Base-by-base conservation (phyloP, 1,140 invertebrate species). In the Lepidostoma basale region DNA sequence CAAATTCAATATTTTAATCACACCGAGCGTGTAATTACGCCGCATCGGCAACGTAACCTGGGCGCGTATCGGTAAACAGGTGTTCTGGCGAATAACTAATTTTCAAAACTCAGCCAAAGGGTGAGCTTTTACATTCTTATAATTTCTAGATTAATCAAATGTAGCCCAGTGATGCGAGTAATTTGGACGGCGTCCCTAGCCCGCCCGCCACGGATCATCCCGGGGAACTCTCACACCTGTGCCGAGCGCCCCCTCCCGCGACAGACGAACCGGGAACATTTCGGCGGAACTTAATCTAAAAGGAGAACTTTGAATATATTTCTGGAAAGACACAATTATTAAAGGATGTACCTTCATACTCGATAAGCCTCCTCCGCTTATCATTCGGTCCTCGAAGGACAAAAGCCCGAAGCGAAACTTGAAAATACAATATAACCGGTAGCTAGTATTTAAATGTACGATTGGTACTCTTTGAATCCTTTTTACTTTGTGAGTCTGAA, bases 111-210 rank as follows among this genome's bases (percentile, higher is more conserved):
- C 30, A n/a, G 22, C 54, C 18, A 33, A 59, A 26, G 33, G 69
- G 69, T 60, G 59, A 60, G 49, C 36, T 71, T 68, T 71, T 67
- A 71, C 69, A 71, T 71, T 71, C 67, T 71, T 71, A 71, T 71
- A 71, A 71, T 71, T 71, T 71, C 62, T 42, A 71, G 65, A 71
- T 71, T 71, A 71, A 71, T 71, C 69, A 71, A 71, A 71, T 68
- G 65, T 64, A 67, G 69, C 40, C 60, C 69, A 44, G 69, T 67
- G 69, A 71, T 71, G 69, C 69, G 69, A 64, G 63, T 64, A 71
- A 71, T 71, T 71, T 60, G 60, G 47, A 45, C 59, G 16, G 54
- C 54, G 49, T 49, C 60, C 60, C 60, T 49, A 42, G 39, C 52
- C 52, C 52, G 52, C 28, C 25, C 25, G 12, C 1, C 47, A 54